Conservation (phyloP, 2,113 vertebrate genomes). For the Oceanites oceanicus region DNA sequence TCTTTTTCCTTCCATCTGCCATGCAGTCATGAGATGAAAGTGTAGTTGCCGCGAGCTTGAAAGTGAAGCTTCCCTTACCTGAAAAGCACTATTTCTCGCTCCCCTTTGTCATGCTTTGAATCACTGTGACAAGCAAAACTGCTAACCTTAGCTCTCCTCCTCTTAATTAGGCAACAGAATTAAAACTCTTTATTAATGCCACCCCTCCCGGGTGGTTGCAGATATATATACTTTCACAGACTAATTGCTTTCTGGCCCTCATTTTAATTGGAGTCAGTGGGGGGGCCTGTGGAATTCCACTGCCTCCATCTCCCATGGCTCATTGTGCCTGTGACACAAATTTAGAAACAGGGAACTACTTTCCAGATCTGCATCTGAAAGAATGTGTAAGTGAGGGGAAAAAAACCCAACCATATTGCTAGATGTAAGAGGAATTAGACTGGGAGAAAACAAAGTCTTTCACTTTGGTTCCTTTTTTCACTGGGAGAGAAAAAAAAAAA, state of each 20-base stretch:
- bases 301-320: not conserved
- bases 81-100: not conserved
- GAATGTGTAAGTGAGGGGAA: not conserved
- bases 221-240: conserved; percentile 4
- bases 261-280: conserved; percentile 65
- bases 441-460: not conserved
- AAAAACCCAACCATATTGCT: not conserved
- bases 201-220: conserved; percentile 3
- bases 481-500: rapidly evolving
- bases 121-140: not conserved
- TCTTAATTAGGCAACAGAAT: conserved; percentile 70
- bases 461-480: not conserved
- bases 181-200: conserved; percentile 51
- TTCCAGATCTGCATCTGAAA: not conserved
- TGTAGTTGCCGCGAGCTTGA: rapidly evolving
- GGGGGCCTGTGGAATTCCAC: conserved; percentile 15
- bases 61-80: conserved; percentile 1
- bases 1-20: not conserved
- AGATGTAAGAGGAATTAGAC: not conserved
- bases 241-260: conserved; percentile 56
- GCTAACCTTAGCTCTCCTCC: conserved; percentile 24
- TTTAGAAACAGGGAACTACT: not conserved
- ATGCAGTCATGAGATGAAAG: not conserved
- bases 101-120: not conserved
- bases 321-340: not conserved